phyloP scores from a whole-genome alignment of 2,888 invertebrate species.

The Ceramica pisi region DNA sequence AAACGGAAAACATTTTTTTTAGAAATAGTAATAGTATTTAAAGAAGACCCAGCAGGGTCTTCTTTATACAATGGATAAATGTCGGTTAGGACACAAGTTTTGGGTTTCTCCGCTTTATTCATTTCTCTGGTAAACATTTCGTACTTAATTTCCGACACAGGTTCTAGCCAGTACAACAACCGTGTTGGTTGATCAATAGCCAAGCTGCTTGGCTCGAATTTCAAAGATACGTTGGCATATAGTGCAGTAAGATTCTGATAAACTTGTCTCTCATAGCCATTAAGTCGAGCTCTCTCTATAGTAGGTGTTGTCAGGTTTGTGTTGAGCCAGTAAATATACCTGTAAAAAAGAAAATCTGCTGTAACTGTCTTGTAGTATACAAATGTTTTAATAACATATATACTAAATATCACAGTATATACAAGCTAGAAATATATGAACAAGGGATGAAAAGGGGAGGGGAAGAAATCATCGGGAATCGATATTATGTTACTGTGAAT shows the following conservation, averaged over 20 bases:
- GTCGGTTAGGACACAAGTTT: not conserved
- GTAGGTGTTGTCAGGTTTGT: constrained; percentile 91
- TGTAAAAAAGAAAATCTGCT: constrained; percentile 74
- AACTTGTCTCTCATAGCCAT: constrained; percentile 91
- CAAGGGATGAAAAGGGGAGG: too few relatives aligned
- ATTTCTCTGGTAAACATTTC: not conserved
- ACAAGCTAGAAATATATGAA: too few relatives aligned
- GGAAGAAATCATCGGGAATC: too few relatives aligned
- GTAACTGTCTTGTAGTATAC: not conserved
- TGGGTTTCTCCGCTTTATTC: not conserved
- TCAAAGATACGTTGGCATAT: not conserved
- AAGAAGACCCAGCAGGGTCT: too few relatives aligned
- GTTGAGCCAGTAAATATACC: constrained; percentile 97
- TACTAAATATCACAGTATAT: too few relatives aligned
- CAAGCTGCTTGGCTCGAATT: constrained; percentile 2
- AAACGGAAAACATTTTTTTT: not conserved
- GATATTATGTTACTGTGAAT: too few relatives aligned
- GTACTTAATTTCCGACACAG: fast-evolving
- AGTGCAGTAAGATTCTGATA: not conserved
- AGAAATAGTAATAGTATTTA: not conserved
- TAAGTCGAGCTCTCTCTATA: constrained; percentile 94
- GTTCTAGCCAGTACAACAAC: not conserved
- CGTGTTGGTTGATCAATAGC: not conserved
- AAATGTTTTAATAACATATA: too few relatives aligned
- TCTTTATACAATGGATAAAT: not conserved